A percentile compares a stretch with the other conserved stretches of the same genome.
Evolutionary conservation across 2,888 invertebrate genomes (phyloP).

Genomic region (Drosophila buzzatii): DNA sequence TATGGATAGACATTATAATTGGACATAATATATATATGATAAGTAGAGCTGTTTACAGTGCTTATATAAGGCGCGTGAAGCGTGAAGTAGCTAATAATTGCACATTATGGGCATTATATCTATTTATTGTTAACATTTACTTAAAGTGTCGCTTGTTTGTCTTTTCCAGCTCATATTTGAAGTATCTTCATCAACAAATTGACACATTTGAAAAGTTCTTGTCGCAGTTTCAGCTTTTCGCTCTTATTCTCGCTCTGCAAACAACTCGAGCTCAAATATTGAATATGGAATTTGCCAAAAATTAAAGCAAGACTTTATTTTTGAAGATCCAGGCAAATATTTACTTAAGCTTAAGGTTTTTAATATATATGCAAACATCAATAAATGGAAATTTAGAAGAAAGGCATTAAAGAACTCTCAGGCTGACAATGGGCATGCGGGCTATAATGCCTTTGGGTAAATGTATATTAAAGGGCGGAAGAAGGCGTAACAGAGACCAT

Average conservation of each 20-base stretch:
- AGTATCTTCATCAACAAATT: not conserved
- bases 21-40: not conserved
- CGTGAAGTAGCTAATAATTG: not conserved
- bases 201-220: not conserved
- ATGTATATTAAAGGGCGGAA: not conserved
- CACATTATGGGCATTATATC: no score
- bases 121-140: not conserved
- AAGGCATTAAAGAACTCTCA: not conserved
- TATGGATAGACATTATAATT: not conserved
- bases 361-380: not conserved
- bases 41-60: not conserved
- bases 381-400: not conserved
- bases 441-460: not conserved
- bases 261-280: not conserved
- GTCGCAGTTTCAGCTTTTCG: not conserved
- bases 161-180: not conserved
- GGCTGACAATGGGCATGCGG: not conserved
- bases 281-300: not conserved
- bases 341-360: not conserved
- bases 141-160: not conserved
- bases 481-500: not conserved
- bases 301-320: no score
- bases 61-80: not conserved
- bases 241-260: not conserved
- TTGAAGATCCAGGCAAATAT: not conserved